phyloP scores from a whole-genome alignment of 2,797 vertebrate genomes.

The Thaleichthys pacificus region DNA sequence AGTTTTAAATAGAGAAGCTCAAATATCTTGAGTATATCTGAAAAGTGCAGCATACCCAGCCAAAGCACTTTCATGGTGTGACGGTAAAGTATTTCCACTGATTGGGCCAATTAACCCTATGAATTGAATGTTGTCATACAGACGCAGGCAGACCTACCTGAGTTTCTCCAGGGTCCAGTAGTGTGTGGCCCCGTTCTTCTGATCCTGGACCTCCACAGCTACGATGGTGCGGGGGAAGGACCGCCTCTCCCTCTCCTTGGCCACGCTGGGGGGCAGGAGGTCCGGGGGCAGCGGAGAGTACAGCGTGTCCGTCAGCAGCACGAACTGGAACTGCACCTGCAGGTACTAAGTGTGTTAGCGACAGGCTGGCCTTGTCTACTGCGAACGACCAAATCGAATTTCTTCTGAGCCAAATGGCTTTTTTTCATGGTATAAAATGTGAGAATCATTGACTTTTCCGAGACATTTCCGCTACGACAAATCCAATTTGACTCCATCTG shows the following conservation, averaged over 20 bases:
- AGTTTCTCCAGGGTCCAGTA: conserved; percentile 98
- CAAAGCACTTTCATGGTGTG: too few relatives aligned
- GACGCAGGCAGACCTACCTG: conserved; percentile 71
- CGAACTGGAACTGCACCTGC: conserved; percentile 98
- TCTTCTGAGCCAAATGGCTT: neutral
- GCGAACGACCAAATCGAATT: neutral
- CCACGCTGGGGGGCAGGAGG: conserved; percentile 85
- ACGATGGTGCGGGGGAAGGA: conserved; percentile 94
- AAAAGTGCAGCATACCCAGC: too few relatives aligned
- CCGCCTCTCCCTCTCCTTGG: conserved; percentile 88
- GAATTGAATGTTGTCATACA: neutral
- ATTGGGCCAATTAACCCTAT: too few relatives aligned
- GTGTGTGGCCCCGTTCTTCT: conserved; percentile 97
- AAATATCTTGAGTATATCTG: too few relatives aligned
- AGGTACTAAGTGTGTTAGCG: neutral
- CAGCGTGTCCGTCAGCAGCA: conserved; percentile 92
- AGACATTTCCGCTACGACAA: neutral
- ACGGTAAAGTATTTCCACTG: too few relatives aligned
- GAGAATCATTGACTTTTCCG: neutral
- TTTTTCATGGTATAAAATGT: neutral
- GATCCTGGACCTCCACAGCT: conserved; percentile 95
- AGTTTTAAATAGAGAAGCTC: too few relatives aligned
- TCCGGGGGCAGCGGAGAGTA: conserved; percentile 95
- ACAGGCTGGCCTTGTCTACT: neutral
- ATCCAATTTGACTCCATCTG: conserved; percentile 11